phyloP scores from a whole-genome alignment of 2,797 vertebrate species.

The Spheniscus humboldti region DNA sequence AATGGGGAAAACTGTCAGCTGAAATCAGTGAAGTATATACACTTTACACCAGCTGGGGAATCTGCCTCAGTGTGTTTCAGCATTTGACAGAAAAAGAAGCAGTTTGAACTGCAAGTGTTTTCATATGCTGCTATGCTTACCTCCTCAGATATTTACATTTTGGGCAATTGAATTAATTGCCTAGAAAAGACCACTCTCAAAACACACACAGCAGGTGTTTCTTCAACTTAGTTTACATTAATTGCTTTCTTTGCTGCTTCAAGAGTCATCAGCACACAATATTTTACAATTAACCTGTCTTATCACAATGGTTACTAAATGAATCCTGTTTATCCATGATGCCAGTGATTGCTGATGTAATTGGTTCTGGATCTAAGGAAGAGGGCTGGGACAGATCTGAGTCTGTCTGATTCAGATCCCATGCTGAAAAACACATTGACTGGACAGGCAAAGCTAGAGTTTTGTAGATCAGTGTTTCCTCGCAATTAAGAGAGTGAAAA shows the following conservation, averaged over 20 bases:
- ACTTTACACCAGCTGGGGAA: not conserved
- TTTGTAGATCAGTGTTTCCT: not conserved
- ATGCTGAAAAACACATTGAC: not conserved
- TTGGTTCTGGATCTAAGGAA: not conserved
- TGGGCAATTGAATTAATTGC: slow-evolving; percentile 36
- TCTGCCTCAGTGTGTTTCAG: not conserved
- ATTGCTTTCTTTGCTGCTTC: slow-evolving; percentile 31
- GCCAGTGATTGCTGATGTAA: not conserved
- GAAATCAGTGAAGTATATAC: not conserved
- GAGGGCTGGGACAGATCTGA: not conserved
- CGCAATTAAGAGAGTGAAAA: not conserved
- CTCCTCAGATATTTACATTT: slow-evolving; percentile 29
- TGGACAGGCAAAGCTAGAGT: not conserved
- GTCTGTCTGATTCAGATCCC: not conserved
- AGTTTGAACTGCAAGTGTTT: not conserved
- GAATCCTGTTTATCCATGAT: not conserved
- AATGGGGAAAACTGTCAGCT: not conserved
- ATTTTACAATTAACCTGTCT: slow-evolving; percentile 15
- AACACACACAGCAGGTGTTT: slow-evolving; percentile 28
- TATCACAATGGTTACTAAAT: not conserved
- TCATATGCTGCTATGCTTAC: not conserved
- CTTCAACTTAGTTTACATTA: slow-evolving; percentile 37
- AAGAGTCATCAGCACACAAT: not conserved
- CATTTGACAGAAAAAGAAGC: not conserved
- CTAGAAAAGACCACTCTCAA: slow-evolving; percentile 34